Conservation (phyloP, 2,113 vertebrate genomes). For the Willisornis vidua region DNA sequence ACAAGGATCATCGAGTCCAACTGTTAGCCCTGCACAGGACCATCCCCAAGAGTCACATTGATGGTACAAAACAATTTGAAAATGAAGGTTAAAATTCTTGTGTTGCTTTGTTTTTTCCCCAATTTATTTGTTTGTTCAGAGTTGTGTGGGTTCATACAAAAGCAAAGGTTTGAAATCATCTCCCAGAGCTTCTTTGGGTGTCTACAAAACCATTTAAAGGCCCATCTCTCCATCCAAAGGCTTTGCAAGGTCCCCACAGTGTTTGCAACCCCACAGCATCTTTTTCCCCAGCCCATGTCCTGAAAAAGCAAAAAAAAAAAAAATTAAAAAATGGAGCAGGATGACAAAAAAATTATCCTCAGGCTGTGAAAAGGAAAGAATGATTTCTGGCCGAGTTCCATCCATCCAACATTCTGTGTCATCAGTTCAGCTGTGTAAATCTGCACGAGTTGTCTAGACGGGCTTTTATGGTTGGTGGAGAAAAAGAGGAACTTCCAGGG, state of each 20-base stretch:
- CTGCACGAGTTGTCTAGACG: not conserved
- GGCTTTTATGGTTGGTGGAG: not conserved
- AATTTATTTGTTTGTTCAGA: not conserved
- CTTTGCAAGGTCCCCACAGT: fast-evolving
- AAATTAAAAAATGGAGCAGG: not conserved
- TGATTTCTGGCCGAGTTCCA: not conserved
- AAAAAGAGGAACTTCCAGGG: conserved; percentile 12
- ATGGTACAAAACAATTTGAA: not conserved
- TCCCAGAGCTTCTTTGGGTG: not conserved
- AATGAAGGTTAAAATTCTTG: not conserved
- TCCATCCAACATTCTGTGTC: not conserved
- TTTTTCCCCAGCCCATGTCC: not conserved
- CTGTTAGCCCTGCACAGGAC: not conserved
- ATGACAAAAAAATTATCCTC: not conserved
- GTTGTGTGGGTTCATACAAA: not conserved
- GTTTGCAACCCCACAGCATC: not conserved
- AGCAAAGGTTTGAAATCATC: not conserved
- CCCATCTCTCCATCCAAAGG: not conserved
- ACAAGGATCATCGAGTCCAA: not conserved
- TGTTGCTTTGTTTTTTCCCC: not conserved
- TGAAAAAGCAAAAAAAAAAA: not conserved
- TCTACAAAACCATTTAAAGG: not conserved
- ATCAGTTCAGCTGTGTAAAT: not conserved
- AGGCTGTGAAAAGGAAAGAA: not conserved
- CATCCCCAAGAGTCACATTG: not conserved